Evolutionary conservation across 2,113 vertebrate genomes (phyloP).

Genomic region (Orycteropus afer): DNA sequence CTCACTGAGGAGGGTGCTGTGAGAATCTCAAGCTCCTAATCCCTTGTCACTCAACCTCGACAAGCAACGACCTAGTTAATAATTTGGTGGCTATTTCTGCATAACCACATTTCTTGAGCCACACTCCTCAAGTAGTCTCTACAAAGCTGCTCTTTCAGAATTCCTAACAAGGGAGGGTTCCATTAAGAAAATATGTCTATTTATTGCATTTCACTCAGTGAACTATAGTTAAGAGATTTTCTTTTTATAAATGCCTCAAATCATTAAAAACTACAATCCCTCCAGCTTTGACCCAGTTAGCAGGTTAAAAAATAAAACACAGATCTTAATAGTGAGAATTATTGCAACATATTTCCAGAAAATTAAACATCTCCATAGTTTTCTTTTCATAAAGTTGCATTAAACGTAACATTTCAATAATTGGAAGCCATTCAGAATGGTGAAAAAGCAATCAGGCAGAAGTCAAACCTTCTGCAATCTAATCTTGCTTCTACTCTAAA

Average conservation of each 20-base stretch:
- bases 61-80: background rate
- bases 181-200: background rate
- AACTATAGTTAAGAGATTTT: background rate
- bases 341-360: background rate
- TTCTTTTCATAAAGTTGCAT: background rate
- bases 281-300: background rate
- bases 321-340: background rate
- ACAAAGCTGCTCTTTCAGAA: background rate
- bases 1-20: background rate
- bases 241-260: background rate
- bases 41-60: too few relatives aligned
- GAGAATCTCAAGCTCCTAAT: background rate
- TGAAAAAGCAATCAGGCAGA: background rate
- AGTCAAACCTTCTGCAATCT: background rate
- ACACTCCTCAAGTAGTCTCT: background rate
- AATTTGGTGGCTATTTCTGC: background rate
- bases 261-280: background rate
- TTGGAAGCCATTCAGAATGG: background rate
- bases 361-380: background rate
- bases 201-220: background rate
- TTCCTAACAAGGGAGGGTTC: background rate
- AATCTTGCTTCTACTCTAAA: background rate
- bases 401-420: background rate
- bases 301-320: background rate
- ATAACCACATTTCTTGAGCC: background rate